A percentile compares a stretch with the other conserved stretches of the same genome.
These are phyloP conservation scores for Zaprionus lineosus DNA, from an alignment of 2,888 invertebrate species.

Conservation along the genomic window DNA sequence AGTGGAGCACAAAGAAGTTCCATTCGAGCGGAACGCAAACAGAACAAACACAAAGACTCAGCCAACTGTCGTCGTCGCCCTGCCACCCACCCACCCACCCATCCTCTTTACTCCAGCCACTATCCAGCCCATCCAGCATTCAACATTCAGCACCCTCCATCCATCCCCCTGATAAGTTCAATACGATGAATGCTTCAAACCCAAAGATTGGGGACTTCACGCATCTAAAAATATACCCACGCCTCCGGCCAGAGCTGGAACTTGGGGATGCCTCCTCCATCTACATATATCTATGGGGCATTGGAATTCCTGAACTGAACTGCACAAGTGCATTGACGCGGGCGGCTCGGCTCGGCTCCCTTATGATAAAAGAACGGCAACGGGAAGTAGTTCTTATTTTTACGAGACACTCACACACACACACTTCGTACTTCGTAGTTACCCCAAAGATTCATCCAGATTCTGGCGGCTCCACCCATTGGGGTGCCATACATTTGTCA, in stretches of 20 bases:
- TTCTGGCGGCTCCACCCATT: not conserved
- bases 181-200: slow-evolving; percentile 7
- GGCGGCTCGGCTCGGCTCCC: too few species aligned
- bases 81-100: too few species aligned
- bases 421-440: too few species aligned
- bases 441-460: not conserved
- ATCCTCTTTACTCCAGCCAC: too few species aligned
- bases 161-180: slow-evolving; percentile 19
- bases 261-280: not conserved
- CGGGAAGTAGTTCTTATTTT: slow-evolving; percentile 17
- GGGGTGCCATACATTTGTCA: slow-evolving; percentile 13
- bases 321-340: slow-evolving; percentile 33
- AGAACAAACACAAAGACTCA: not conserved
- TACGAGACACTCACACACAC: too few species aligned
- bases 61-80: slow-evolving; percentile 32
- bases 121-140: too few species aligned
- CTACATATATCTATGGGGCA: not conserved
- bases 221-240: slow-evolving; percentile 25
- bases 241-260: not conserved
- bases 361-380: slow-evolving; percentile 4
- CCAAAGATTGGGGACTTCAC: slow-evolving; percentile 12
- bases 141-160: too few species aligned
- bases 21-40: slow-evolving; percentile 1
- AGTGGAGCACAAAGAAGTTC: slow-evolving; percentile 40
- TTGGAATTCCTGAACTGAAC: slow-evolving; percentile 22